Percentiles rank a stretch among this genome's conserved stretches.
phyloP scores from a whole-genome alignment of 2,888 invertebrate genomes.

The Cancer borealis region DNA sequence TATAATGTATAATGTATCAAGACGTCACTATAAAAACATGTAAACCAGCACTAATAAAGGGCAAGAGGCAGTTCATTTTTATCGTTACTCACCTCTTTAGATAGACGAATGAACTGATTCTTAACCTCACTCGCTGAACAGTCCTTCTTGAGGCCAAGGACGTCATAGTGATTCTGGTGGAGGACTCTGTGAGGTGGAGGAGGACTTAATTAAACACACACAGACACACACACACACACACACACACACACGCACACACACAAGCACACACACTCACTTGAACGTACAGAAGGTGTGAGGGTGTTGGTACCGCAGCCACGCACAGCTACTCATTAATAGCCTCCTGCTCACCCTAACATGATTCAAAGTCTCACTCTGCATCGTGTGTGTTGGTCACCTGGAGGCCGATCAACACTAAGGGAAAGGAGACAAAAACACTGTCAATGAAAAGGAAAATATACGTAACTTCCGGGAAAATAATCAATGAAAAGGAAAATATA shows the following conservation, averaged over 20 bases:
- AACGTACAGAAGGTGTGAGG: background rate
- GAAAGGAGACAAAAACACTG: background rate
- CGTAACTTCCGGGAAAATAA: too few species aligned
- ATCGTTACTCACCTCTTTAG: constrained; percentile 65
- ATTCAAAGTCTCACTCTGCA: constrained; percentile 49
- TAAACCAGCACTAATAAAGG: too few species aligned
- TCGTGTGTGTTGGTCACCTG: background rate
- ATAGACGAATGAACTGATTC: constrained; percentile 64
- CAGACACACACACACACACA: too few species aligned
- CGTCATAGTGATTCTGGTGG: constrained; percentile 64
- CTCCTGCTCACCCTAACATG: constrained; percentile 28
- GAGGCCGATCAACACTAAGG: background rate
- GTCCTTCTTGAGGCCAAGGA: constrained; percentile 61
- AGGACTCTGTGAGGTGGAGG: background rate
- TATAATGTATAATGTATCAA: too few species aligned
- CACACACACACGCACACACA: background rate
- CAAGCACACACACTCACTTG: background rate
- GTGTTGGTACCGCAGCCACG: constrained; percentile 36
- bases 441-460: too few species aligned
- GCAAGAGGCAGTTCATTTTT: too few species aligned
- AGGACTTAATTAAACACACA: too few species aligned
- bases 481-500: too few species aligned
- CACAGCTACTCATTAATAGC: constrained; percentile 36
- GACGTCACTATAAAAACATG: too few species aligned
- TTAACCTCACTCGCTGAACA: constrained; percentile 59